Evolutionary conservation across 2,797 vertebrate species (phyloP), one percentile per base, ranked within the genome.

Genomic region (Thamnophis elegans): DNA sequence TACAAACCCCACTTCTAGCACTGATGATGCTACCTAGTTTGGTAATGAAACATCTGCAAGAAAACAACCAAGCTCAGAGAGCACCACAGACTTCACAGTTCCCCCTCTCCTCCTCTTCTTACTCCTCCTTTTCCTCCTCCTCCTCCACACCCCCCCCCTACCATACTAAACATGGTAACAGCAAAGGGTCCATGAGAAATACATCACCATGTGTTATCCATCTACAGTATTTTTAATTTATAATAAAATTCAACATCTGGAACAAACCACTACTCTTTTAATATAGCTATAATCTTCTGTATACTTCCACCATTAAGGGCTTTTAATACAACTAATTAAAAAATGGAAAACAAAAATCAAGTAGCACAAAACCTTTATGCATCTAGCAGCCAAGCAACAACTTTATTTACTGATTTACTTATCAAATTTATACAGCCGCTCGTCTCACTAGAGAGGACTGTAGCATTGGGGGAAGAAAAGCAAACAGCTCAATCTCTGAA

Each of bases 331-430:
- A 73, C n/a, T 18, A 73, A 73, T 18, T 32, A 18, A 65, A 60
- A 32, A 32, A 36, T 32, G n/a, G 5, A 73, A 36, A 73, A 73
- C 2, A 1, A 68, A 68, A 68, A 68, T n/a, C 14, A 68, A 2
- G 56, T 51, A 13, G 1, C 92, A 94, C 85, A 87, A 90, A 93
- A 26, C 22, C 51, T 68, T 51, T 56, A 32, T 5, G n/a, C 20
- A n/a, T 54, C 18, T 32, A 54, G 18, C 22, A 36, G 2, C 42
- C 87, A 95, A 91, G 94, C 86, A 88, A 86, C 87, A 42, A 42
- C 47, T 90, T 47, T 88, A 36, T 59, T 59, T 59, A 59, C 14
- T 55, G 54, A 55, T 60, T 60, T 60, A 25, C 59, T 60, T 11
- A 62, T 28, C 26, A 62, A 3, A 62, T 4, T 12, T 62, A 62